These are phyloP conservation scores for Discoglossus pictus DNA, from an alignment of 2,797 vertebrate species.

Conservation along the genomic window DNA sequence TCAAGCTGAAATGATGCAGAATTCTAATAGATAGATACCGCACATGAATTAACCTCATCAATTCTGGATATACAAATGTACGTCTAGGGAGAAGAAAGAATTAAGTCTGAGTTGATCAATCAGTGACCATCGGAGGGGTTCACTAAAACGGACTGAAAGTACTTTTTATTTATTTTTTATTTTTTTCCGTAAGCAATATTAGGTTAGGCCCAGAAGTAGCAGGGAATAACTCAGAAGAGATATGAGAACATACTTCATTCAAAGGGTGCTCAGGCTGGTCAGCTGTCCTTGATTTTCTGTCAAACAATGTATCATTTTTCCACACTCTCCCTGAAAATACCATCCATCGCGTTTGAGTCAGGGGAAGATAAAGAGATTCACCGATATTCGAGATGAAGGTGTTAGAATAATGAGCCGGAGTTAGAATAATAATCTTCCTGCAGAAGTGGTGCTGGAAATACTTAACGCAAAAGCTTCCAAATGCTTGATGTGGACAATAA, in stretches of 20 bases:
- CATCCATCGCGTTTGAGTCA: constrained; percentile 37
- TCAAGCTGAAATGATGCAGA: background rate
- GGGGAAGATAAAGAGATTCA: constrained; percentile 32
- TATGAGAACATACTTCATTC: constrained; percentile 11
- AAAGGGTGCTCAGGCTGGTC: constrained; percentile 16
- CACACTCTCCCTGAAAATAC: constrained; percentile 29
- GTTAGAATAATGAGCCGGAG: constrained; percentile 31
- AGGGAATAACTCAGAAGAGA: background rate
- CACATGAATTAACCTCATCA: constrained; percentile 12
- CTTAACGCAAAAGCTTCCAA: too few species aligned
- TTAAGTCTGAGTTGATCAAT: background rate
- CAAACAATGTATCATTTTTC: constrained; percentile 32
- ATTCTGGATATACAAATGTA: background rate
- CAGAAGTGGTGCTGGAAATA: constrained; percentile 23
- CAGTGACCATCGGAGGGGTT: too few species aligned
- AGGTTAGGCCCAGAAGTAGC: background rate
- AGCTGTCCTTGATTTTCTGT: constrained; percentile 41
- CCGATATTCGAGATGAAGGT: constrained; percentile 7
- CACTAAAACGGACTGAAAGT: too few species aligned
- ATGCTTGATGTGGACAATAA: too few species aligned
- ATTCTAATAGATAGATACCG: constrained; percentile 18
- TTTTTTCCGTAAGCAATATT: too few species aligned
- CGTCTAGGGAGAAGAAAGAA: background rate
- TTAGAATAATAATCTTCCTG: constrained; percentile 16
- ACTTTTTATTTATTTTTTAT: too few species aligned